A percentile compares a stretch with the other conserved stretches of the same genome.
Conservation (phyloP, 2,888 invertebrate species). For the Auanema sp. region DNA sequence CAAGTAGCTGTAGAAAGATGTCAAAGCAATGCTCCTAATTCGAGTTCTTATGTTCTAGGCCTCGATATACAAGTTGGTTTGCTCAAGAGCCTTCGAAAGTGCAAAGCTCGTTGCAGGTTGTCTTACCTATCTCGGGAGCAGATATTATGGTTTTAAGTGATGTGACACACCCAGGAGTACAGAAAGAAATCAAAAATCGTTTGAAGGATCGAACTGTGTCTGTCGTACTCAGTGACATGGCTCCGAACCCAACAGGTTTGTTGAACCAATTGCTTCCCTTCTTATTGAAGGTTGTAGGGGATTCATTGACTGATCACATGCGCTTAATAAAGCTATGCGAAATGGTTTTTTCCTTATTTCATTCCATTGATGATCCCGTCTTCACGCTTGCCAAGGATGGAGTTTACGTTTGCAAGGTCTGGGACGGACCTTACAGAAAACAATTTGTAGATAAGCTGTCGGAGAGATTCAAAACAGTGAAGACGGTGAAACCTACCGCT, state of each 20-base stretch:
- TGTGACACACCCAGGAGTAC: conserved; percentile 39
- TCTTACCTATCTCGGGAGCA: conserved; percentile 54
- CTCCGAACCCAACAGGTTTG: conserved; percentile 61
- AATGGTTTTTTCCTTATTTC: conserved; percentile 38
- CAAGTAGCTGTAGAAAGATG: conserved; percentile 55
- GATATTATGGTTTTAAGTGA: conserved; percentile 53
- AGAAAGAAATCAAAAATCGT: conserved; percentile 34
- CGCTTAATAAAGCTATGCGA: conserved; percentile 52
- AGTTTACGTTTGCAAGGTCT: conserved; percentile 58
- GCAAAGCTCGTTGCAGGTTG: conserved; percentile 34
- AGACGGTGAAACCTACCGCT: conserved; percentile 59
- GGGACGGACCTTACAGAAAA: conserved; percentile 53
- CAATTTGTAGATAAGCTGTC: conserved; percentile 48
- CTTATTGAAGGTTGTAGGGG: conserved; percentile 28
- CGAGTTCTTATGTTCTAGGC: conserved; percentile 48
- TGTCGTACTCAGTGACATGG: conserved; percentile 63
- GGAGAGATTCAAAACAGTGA: conserved; percentile 43
- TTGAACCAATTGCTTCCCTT: background rate
- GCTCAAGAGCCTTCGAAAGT: background rate
- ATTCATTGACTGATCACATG: conserved; percentile 49
- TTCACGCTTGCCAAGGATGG: conserved; percentile 43
- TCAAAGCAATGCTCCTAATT: conserved; percentile 7
- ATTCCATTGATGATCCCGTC: conserved; percentile 14
- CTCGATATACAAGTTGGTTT: conserved; percentile 53
- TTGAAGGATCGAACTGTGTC: conserved; percentile 48